These are phyloP conservation scores for Cyrtonyx montezumae DNA, from an alignment of 2,113 vertebrate genomes.

Conservation along the genomic window DNA sequence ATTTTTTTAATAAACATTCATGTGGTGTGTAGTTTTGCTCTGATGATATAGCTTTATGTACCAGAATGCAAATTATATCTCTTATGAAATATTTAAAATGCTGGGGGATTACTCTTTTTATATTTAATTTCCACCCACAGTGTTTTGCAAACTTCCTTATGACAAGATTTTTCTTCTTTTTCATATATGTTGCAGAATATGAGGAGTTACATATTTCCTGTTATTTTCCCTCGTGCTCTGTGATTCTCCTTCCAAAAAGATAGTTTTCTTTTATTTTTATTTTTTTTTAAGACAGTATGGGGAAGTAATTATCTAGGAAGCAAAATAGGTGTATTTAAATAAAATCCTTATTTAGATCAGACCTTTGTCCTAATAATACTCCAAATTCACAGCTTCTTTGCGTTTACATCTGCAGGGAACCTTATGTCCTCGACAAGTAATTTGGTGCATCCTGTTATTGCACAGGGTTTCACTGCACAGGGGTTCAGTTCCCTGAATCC, in stretches of 20 bases:
- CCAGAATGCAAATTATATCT: slow-evolving; percentile 38
- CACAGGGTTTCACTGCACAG: too few species aligned
- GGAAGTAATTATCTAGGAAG: background rate
- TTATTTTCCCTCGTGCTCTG: background rate
- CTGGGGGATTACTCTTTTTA: slow-evolving; percentile 1
- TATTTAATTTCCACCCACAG: background rate
- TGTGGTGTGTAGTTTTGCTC: background rate
- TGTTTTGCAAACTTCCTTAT: background rate
- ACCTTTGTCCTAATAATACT: background rate
- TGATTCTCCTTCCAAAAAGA: background rate
- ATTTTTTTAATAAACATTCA: background rate
- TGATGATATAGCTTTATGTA: background rate
- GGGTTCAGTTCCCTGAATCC: too few species aligned
- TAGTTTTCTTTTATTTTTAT: background rate
- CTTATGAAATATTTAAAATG: slow-evolving; percentile 57
- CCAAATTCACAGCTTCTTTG: background rate
- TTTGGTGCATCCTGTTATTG: background rate
- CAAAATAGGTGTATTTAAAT: background rate
- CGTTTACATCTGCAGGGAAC: background rate
- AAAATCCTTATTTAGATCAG: background rate
- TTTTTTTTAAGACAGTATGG: background rate
- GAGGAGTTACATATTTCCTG: background rate
- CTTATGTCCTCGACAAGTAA: background rate
- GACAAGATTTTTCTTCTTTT: background rate
- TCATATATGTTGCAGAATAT: background rate